Percentiles rank a stretch among this genome's conserved stretches.
phyloP scores from a whole-genome alignment of 2,888 invertebrate genomes.

The Drosophila robusta region DNA sequence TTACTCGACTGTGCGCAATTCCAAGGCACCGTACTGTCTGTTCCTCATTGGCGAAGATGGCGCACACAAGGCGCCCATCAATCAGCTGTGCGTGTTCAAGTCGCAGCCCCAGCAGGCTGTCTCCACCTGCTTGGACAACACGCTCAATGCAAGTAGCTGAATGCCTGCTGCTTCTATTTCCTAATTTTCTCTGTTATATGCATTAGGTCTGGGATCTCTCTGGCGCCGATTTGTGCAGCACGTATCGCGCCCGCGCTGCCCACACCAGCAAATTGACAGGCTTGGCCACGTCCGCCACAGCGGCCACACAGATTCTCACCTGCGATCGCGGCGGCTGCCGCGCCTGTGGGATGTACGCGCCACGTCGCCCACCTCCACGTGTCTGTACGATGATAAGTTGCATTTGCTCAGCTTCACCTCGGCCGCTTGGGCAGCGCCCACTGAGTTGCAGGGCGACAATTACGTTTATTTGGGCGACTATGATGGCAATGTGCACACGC shows the following conservation, averaged over 20 bases:
- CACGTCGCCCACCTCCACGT: slow-evolving; percentile 41
- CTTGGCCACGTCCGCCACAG: slow-evolving; percentile 38
- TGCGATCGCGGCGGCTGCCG: slow-evolving; percentile 65
- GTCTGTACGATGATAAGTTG: slow-evolving; percentile 48
- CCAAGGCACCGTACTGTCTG: slow-evolving; percentile 76
- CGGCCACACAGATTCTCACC: slow-evolving; percentile 47
- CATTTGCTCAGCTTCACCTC: slow-evolving; percentile 61
- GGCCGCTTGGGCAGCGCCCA: slow-evolving; percentile 53
- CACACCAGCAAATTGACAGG: slow-evolving; percentile 62
- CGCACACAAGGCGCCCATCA: slow-evolving; percentile 81
- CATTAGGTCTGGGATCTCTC: slow-evolving; percentile 83
- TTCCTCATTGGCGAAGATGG: slow-evolving; percentile 79
- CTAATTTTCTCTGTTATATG: neutral
- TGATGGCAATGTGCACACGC: slow-evolving; percentile 65
- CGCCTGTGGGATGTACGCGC: slow-evolving; percentile 65
- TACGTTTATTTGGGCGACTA: slow-evolving; percentile 61
- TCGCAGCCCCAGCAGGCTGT: slow-evolving; percentile 68
- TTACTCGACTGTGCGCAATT: slow-evolving; percentile 74
- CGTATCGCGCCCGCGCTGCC: slow-evolving; percentile 42
- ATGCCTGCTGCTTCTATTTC: neutral
- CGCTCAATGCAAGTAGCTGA: slow-evolving; percentile 73
- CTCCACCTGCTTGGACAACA: slow-evolving; percentile 79
- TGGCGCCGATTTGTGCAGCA: slow-evolving; percentile 74
- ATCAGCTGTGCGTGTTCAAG: slow-evolving; percentile 75
- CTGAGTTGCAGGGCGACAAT: slow-evolving; percentile 51